Evolutionary conservation across 2,888 invertebrate species (phyloP), one percentile per base, ranked within the genome.

Genomic region (Podabrus alpinus): DNA sequence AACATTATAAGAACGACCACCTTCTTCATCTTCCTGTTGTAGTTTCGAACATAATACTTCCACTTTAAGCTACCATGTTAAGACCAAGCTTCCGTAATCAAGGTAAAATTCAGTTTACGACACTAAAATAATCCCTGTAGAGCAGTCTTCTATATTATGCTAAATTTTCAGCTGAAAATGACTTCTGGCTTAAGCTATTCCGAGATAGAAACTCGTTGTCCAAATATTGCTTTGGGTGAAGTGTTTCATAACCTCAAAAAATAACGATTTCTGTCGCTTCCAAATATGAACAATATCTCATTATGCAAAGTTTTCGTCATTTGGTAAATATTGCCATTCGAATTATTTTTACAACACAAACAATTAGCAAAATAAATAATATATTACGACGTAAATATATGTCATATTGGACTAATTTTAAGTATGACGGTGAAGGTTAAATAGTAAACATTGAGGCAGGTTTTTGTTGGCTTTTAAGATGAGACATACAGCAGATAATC

Each of bases 381-480:
- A 45, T 45, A n/a, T 45, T 45, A 45, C 45, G 45, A 45, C 45
- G 45, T 45, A 45, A 45, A 45, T 45, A 45, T 45, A 45, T 45
- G 45, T 29, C 45, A 45, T 45, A 45, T 45, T 1, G 29, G 45
- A 45, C n/a, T 45, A 45, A 45, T n/a, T 45, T 45, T 45, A 45
- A 45, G n/a, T 71, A 66, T 67, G 67, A 29, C 67, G 71, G 72
- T 72, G 66, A 73, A 73, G 73, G 69, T 73, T 69, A 72, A 73
- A 69, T 68, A 73, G 71, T 67, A 67, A 71, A 69, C 69, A 72
- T 73, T 73, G 73, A 73, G 73, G 73, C 73, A 73, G 73, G 73
- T 69, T 73, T 73, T 73, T 73, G 25, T 66, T 21, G 15, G 24
- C 45, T 19, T 59, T 60, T 62, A 45, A 69, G 69, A 73, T 73